Conservation (phyloP, 1,140 invertebrate species). For the Scaptomyza pallida region DNA sequence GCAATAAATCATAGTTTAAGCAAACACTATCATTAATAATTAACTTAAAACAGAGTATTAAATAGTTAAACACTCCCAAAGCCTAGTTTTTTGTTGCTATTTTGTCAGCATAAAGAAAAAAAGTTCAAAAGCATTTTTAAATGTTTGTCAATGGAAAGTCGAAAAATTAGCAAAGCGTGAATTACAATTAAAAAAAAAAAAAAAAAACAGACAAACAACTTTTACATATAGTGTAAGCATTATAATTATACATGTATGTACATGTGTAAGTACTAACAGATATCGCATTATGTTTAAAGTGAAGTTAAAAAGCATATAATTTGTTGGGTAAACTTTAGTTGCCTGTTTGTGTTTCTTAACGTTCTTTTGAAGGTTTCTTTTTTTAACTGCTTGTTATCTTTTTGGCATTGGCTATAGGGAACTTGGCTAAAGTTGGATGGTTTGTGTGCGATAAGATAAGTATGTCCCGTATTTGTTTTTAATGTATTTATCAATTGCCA, state of each 20-base stretch:
- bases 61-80: neutral
- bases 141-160: conserved; percentile 79
- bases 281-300: conserved; percentile 11
- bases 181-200: conserved; percentile 69
- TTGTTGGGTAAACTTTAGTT: neutral
- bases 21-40: no score
- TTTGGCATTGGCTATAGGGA: conserved; percentile 25
- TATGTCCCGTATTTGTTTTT: conserved; percentile 16
- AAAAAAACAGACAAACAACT: conserved; percentile 49
- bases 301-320: neutral
- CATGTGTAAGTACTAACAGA: neutral
- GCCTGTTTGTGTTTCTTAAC: neutral
- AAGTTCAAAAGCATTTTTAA: conserved; percentile 66
- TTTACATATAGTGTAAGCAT: conserved; percentile 35
- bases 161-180: conserved; percentile 73
- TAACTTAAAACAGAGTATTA: neutral
- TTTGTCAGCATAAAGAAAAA: conserved; percentile 21
- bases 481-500: conserved; percentile 37
- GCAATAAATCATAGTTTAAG: no score
- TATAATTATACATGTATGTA: conserved; percentile 10
- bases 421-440: conserved; percentile 2
- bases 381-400: conserved; percentile 19
- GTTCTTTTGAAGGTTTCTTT: neutral
- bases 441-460: conserved; percentile 42
- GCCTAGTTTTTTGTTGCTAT: neutral